Percentiles rank a stretch among this genome's conserved stretches.
These are phyloP conservation scores for Rosalia funebris DNA, from an alignment of 2,888 invertebrate genomes.

Conservation along the genomic window DNA sequence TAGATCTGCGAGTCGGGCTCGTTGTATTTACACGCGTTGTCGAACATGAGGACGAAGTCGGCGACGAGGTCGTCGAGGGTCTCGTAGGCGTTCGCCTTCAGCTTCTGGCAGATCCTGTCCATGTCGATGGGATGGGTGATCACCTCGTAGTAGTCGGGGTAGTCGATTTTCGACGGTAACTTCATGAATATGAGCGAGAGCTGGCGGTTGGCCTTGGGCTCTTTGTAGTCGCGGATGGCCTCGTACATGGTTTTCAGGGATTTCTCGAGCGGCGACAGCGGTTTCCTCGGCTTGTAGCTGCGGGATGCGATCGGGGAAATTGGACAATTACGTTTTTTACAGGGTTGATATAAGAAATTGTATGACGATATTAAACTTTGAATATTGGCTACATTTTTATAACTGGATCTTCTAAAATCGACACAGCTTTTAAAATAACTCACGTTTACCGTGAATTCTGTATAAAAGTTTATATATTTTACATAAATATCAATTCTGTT, in stretches of 20 bases:
- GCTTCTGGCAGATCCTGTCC: constrained; percentile 89
- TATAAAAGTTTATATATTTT: no score
- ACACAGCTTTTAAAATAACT: no score
- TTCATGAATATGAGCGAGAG: constrained; percentile 95
- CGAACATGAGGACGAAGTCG: constrained; percentile 93
- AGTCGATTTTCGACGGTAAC: constrained; percentile 88
- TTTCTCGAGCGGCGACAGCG: constrained; percentile 72
- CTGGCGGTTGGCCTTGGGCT: constrained; percentile 85
- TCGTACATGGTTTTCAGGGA: constrained; percentile 89
- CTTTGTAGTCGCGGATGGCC: constrained; percentile 88
- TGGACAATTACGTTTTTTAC: no score
- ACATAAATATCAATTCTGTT: no score
- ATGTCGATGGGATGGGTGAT: constrained; percentile 97
- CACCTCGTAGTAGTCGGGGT: constrained; percentile 97
- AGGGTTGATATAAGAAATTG: no score
- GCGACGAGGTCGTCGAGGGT: constrained; percentile 87
- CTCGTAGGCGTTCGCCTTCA: constrained; percentile 81
- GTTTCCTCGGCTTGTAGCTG: constrained; percentile 63
- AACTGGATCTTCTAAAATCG: no score
- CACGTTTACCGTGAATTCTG: no score
- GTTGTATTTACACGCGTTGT: constrained; percentile 97
- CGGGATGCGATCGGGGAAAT: no score
- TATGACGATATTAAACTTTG: no score
- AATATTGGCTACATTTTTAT: no score
- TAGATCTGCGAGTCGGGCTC: constrained; percentile 98